Evolutionary conservation across 2,113 vertebrate species (phyloP).

Genomic region (Vulpes lagopus): DNA sequence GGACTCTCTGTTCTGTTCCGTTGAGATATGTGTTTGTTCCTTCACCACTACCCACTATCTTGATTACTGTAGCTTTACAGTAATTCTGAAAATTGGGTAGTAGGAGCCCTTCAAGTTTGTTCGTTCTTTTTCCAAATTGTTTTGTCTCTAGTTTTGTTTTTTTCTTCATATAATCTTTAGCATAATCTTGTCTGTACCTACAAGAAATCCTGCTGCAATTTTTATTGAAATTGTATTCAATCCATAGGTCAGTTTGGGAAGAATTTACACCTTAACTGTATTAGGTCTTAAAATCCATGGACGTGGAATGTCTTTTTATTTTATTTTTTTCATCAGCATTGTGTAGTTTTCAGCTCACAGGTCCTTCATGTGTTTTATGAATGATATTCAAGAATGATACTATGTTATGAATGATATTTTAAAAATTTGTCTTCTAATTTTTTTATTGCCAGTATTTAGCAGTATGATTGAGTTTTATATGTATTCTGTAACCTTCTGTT

Average conservation of each 20-base stretch:
- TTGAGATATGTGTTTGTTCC: neutral
- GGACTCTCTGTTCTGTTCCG: neutral
- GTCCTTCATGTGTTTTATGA: neutral
- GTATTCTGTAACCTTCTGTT: neutral
- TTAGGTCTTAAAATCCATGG: neutral
- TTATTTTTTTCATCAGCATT: neutral
- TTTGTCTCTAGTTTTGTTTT: neutral
- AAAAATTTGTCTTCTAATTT: neutral
- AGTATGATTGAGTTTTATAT: slow-evolving; percentile 22
- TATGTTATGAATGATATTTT: neutral
- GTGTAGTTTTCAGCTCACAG: neutral
- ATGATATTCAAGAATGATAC: neutral
- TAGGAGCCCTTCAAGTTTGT: neutral
- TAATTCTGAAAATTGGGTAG: neutral
- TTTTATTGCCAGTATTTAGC: neutral
- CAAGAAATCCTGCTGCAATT: neutral
- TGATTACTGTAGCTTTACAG: neutral
- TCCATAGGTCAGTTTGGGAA: neutral
- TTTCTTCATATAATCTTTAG: neutral
- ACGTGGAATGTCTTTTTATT: neutral
- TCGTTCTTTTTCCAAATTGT: neutral
- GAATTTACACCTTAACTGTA: neutral
- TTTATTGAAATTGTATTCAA: neutral
- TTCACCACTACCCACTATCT: neutral
- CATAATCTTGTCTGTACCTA: neutral